Evolutionary conservation across 2,888 invertebrate genomes (phyloP).

Genomic region (Idaea aversata): DNA sequence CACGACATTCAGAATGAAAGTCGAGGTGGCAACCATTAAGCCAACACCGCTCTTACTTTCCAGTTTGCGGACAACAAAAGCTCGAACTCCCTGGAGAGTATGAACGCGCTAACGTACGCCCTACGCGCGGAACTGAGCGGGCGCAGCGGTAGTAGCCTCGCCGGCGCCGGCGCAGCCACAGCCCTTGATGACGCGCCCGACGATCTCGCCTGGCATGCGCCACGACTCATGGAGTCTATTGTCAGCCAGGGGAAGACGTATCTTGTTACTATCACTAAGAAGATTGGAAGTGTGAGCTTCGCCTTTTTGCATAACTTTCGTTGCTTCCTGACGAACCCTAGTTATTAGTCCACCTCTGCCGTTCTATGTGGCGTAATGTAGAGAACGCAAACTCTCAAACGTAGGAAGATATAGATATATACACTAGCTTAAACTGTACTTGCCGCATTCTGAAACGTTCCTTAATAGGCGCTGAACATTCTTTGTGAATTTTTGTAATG

Average conservation of each 20-base stretch:
- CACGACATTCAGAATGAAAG: too few relatives aligned
- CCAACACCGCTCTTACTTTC: too few relatives aligned
- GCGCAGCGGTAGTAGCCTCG: constrained; percentile 33
- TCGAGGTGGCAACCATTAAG: too few relatives aligned
- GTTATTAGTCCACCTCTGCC: too few relatives aligned
- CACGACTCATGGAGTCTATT: constrained; percentile 70
- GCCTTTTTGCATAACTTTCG: neutral
- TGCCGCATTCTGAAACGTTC: too few relatives aligned
- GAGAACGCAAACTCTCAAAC: too few relatives aligned
- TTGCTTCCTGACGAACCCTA: too few relatives aligned
- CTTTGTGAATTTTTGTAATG: too few relatives aligned
- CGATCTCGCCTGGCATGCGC: constrained; percentile 47
- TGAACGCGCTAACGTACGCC: constrained; percentile 52
- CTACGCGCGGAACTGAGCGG: constrained; percentile 40
- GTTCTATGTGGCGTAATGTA: too few relatives aligned
- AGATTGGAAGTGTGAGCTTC: constrained; percentile 63
- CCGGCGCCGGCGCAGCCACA: constrained; percentile 28
- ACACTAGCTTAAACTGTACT: too few relatives aligned
- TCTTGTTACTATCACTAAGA: constrained; percentile 66
- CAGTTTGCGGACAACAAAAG: constrained; percentile 62
- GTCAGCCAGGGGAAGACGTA: constrained; percentile 69
- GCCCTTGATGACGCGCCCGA: constrained; percentile 37
- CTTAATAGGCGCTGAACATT: too few relatives aligned
- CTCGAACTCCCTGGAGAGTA: constrained; percentile 55
- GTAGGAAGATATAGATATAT: too few relatives aligned